Conservation (phyloP, 2,113 vertebrate species). For the Siphamia tubifer region DNA sequence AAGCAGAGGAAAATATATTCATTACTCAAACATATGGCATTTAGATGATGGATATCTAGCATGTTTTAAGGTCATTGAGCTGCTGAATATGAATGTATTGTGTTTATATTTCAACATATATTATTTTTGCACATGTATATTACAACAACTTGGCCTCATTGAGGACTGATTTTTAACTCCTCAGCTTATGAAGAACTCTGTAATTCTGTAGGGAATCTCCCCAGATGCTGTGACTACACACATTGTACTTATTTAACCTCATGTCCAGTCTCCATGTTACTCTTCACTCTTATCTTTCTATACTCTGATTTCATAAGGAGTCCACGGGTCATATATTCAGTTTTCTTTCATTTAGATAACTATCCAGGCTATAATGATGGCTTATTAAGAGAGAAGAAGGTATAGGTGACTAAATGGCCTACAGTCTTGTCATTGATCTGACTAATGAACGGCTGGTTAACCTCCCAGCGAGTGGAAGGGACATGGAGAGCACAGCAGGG, state of each 20-base stretch:
- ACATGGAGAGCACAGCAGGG: constrained; percentile 3
- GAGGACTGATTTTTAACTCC: too few relatives aligned
- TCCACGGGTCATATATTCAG: background rate
- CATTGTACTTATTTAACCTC: background rate
- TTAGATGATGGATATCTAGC: too few relatives aligned
- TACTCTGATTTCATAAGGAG: background rate
- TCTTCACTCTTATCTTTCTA: background rate
- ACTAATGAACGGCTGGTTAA: constrained; percentile 28
- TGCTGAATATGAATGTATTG: too few relatives aligned
- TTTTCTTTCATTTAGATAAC: background rate
- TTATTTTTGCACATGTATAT: too few relatives aligned
- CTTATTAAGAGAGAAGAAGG: background rate
- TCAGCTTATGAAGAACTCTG: too few relatives aligned
- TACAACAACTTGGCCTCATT: too few relatives aligned
- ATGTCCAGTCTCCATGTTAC: background rate
- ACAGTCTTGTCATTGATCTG: constrained; percentile 9
- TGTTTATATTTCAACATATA: too few relatives aligned
- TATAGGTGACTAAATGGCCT: background rate
- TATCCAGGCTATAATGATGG: background rate
- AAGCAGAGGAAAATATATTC: too few relatives aligned
- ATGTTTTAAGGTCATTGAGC: too few relatives aligned
- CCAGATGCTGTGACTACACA: too few relatives aligned
- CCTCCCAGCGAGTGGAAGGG: background rate
- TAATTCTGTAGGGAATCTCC: too few relatives aligned
- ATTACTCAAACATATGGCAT: too few relatives aligned